Evolutionary conservation across 2,113 vertebrate genomes (phyloP), one percentile per base, ranked within the genome.

Genomic region (Oreochromis niloticus): DNA sequence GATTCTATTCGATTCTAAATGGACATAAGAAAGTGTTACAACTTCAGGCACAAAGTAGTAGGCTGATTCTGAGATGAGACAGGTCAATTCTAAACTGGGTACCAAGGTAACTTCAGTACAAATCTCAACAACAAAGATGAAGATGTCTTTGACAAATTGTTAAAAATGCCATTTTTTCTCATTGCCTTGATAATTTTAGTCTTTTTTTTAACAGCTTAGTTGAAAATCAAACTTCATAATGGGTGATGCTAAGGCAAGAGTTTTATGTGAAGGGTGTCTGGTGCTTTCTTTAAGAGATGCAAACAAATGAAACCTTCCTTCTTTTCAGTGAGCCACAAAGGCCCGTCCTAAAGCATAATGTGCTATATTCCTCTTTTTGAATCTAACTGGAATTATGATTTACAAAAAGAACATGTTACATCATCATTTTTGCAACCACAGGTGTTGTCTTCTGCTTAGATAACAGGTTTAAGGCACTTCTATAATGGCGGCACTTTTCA

Each of bases 41-140:
- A 24, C 36, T 46, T 46, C 14, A 46, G 0, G 41, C 22, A 46
- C 39, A 73, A 73, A 17, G 39, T 73, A 73, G 39, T 46, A 3
- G 3, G 36, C 39, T 22, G 5, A 43, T 24, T 71, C 68, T 27
- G 39, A 73, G 59, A 36, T 19, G 30, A 19, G 34, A 10, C 16
- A 75, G 41, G 14, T 75, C 16, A 75, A 30, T 22, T 8, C 14
- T 27, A 73, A 48, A 22, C 68, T 48, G 24, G 14, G 13, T 75
- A 73, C 12, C 63, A 46, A 73, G n/a, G 22, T 73, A 73, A 73
- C 39, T 27, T 73, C 39, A 46, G 7, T 46, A 71, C 7, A 73
- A 43, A 73, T 73, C 39, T 73, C 22, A 16, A 24, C 36, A 46
- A 27, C n/a, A 73, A 73, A 9, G 22, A 73, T 43, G 39, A 9